Conservation (phyloP, 2,888 invertebrate species). For the Morpho deidamia region DNA sequence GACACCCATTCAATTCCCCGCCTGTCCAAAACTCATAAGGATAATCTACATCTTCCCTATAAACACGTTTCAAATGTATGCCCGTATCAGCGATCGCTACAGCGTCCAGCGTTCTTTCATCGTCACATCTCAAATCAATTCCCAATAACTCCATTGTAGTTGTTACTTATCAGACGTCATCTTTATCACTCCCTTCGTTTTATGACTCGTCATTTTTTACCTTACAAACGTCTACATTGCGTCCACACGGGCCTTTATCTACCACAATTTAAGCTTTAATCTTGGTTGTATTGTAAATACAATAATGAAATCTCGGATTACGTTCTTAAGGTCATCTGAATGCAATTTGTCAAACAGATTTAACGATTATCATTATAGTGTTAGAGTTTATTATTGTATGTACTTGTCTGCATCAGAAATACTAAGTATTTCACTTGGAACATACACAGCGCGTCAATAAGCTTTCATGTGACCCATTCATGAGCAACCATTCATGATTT, state of each 20-base stretch:
- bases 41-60: slow-evolving; percentile 7
- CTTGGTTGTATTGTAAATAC: slow-evolving; percentile 1
- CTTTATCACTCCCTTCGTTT: slow-evolving; percentile 46
- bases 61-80: slow-evolving; percentile 1
- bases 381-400: slow-evolving; percentile 20
- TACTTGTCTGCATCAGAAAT: neutral
- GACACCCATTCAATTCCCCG: neutral
- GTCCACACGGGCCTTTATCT: slow-evolving; percentile 4
- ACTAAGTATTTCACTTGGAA: slow-evolving; percentile 25
- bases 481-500: slow-evolving; percentile 51
- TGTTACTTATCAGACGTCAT: slow-evolving; percentile 51
- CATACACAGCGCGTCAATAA: slow-evolving; percentile 44
- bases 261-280: slow-evolving; percentile 1
- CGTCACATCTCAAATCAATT: slow-evolving; percentile 48
- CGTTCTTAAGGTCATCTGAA: slow-evolving; percentile 4
- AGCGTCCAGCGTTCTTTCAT: slow-evolving; percentile 7
- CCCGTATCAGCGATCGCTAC: slow-evolving; percentile 5
- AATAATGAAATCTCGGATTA: slow-evolving; percentile 2
- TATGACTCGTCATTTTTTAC: slow-evolving; percentile 44
- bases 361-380: slow-evolving; percentile 6
- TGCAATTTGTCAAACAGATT: slow-evolving; percentile 12
- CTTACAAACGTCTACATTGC: neutral
- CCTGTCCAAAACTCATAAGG: neutral
- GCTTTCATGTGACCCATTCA: slow-evolving; percentile 58
- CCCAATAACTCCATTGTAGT: slow-evolving; percentile 47